Percentiles rank a stretch among this genome's conserved stretches.
Evolutionary conservation across 1,140 invertebrate species (phyloP).

Genomic region (Meloidogyne hapla): DNA sequence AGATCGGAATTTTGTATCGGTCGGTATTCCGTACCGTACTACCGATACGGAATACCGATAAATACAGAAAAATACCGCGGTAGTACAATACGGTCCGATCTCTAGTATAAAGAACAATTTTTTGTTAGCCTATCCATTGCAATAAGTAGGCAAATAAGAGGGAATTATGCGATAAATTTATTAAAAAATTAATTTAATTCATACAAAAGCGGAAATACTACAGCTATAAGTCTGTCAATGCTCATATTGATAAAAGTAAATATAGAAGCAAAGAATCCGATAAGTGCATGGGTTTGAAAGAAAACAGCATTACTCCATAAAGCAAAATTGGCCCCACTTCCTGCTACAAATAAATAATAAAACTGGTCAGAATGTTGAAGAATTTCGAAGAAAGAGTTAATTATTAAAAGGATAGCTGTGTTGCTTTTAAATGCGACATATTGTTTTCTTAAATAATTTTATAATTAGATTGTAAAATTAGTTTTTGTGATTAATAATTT

Average conservation of each 20-base stretch:
- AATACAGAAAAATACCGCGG: no score
- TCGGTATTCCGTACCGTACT: no score
- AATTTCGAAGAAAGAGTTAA: background rate
- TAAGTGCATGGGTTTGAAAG: background rate
- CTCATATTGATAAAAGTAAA: background rate
- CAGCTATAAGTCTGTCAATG: background rate
- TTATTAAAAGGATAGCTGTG: background rate
- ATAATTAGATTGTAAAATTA: no score
- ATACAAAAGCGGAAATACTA: slow-evolving; percentile 2
- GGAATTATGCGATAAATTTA: no score
- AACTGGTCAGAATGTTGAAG: background rate
- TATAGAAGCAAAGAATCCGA: background rate
- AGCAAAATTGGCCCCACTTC: background rate
- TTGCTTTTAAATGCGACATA: background rate
- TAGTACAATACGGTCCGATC: no score
- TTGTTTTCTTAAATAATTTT: no score
- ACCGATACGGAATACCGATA: no score
- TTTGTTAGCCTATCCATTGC: no score
- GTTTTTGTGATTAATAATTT: no score
- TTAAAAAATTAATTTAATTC: background rate
- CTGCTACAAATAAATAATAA: background rate
- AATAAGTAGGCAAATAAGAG: no score
- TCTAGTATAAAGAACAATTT: no score
- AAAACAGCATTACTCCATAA: background rate
- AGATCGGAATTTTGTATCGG: no score